Conservation (phyloP, 2,888 invertebrate genomes). For the Drosophila limbata region DNA sequence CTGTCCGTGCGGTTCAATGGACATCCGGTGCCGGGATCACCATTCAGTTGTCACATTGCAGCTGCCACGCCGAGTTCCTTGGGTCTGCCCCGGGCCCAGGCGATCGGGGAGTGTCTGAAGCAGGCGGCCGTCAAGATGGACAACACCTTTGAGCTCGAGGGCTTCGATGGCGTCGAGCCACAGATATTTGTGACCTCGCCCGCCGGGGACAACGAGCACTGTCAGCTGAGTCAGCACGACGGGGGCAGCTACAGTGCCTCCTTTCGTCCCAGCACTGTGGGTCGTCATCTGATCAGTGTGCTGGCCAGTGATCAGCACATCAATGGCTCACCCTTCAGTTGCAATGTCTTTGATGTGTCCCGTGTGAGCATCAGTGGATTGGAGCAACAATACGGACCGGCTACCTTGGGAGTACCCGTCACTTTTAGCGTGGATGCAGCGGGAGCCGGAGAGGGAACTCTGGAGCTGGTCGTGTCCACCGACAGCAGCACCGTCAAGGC, state of each 20-base stretch:
- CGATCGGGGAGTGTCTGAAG: conserved; percentile 84
- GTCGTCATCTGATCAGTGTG: conserved; percentile 93
- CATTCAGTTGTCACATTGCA: conserved; percentile 95
- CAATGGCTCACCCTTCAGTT: conserved; percentile 96
- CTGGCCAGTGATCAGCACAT: conserved; percentile 93
- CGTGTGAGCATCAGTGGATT: conserved; percentile 91
- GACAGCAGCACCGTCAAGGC: conserved; percentile 95
- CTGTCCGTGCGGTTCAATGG: conserved; percentile 94
- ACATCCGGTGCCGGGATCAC: conserved; percentile 93
- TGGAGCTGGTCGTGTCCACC: conserved; percentile 96
- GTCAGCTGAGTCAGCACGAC: conserved; percentile 88
- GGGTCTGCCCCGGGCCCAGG: conserved; percentile 87
- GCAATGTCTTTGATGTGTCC: conserved; percentile 96
- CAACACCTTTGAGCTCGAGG: conserved; percentile 88
- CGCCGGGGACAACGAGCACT: conserved; percentile 92
- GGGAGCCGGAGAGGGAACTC: conserved; percentile 96
- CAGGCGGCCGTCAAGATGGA: conserved; percentile 85
- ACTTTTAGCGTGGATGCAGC: conserved; percentile 98
- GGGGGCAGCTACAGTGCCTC: conserved; percentile 91
- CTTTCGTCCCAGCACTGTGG: conserved; percentile 94
- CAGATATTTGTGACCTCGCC: conserved; percentile 92
- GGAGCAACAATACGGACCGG: conserved; percentile 86
- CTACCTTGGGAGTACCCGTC: conserved; percentile 91
- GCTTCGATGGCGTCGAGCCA: conserved; percentile 88
- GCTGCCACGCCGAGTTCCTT: conserved; percentile 84